Conservation (phyloP, 2,113 vertebrate species). For the Entosphenus tridentatus region DNA sequence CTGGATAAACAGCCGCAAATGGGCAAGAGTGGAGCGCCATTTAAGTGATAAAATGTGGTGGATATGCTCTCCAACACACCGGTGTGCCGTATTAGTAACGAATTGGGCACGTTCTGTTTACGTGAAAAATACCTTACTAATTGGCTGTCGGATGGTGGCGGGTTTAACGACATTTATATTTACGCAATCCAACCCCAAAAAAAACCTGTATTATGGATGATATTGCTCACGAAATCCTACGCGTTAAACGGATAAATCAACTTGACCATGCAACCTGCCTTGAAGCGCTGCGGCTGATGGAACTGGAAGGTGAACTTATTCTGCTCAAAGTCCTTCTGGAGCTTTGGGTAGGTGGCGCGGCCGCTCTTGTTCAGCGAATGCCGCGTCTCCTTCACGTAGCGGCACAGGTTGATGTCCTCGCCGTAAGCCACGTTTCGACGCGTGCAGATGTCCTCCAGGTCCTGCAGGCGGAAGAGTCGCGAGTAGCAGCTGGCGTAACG, state of each 20-base stretch:
- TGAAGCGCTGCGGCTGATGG: conserved; percentile 75
- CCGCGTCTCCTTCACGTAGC: conserved; percentile 39
- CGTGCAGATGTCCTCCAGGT: conserved; percentile 32
- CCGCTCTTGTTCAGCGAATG: conserved; percentile 46
- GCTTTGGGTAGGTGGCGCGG: conserved; percentile 28
- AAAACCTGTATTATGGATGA: not conserved
- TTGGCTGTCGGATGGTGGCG: not conserved
- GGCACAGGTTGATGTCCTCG: conserved; percentile 44
- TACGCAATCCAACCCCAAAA: not conserved
- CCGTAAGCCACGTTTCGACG: conserved; percentile 27
- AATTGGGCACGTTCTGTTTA: not conserved
- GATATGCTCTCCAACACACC: too few relatives aligned
- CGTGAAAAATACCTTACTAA: not conserved
- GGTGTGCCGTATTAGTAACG: not conserved
- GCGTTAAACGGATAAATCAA: too few relatives aligned
- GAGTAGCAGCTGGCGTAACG: conserved; percentile 25
- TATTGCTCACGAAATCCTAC: conserved; percentile 12
- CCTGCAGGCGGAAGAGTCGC: conserved; percentile 41
- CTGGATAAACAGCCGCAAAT: too few relatives aligned
- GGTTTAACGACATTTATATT: not conserved
- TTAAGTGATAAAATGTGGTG: too few relatives aligned
- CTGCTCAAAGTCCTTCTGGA: conserved; percentile 41
- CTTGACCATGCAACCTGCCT: conserved; percentile 18
- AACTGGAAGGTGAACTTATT: conserved; percentile 62
- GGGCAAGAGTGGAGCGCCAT: too few relatives aligned